These are phyloP conservation scores for Pavo muticus DNA, from an alignment of 2,113 vertebrate species.

Conservation along the genomic window DNA sequence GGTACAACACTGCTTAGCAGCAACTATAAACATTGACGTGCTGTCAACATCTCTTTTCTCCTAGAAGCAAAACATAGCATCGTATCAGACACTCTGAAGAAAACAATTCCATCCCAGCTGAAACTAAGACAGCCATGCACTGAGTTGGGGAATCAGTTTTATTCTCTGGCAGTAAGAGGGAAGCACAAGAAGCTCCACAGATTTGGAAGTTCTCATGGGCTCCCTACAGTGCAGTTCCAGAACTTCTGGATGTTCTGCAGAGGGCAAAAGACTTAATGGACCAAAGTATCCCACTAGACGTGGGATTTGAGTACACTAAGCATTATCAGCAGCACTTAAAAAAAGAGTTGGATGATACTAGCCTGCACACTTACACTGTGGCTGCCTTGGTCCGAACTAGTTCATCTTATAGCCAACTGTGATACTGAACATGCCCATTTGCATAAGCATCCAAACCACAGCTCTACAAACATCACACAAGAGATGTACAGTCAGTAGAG, in stretches of 20 bases:
- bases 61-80: too few relatives aligned
- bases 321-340: neutral
- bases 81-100: too few relatives aligned
- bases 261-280: neutral
- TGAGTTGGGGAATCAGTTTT: neutral
- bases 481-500: neutral
- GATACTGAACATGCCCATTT: neutral
- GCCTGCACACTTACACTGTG: neutral
- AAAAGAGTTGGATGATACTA: neutral
- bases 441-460: neutral
- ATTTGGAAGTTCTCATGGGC: slow-evolving; percentile 33
- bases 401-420: neutral
- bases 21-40: too few relatives aligned
- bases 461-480: slow-evolving; percentile 3
- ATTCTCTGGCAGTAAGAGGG: neutral
- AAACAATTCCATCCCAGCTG: too few relatives aligned
- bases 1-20: too few relatives aligned
- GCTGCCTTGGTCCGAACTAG: neutral
- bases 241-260: neutral
- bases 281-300: neutral
- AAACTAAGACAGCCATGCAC: neutral
- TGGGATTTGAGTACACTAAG: neutral
- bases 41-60: too few relatives aligned
- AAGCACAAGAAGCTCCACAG: neutral
- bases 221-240: neutral